These are phyloP conservation scores for Neopipo cinnamomea DNA, from an alignment of 2,113 vertebrate species.

Conservation along the genomic window DNA sequence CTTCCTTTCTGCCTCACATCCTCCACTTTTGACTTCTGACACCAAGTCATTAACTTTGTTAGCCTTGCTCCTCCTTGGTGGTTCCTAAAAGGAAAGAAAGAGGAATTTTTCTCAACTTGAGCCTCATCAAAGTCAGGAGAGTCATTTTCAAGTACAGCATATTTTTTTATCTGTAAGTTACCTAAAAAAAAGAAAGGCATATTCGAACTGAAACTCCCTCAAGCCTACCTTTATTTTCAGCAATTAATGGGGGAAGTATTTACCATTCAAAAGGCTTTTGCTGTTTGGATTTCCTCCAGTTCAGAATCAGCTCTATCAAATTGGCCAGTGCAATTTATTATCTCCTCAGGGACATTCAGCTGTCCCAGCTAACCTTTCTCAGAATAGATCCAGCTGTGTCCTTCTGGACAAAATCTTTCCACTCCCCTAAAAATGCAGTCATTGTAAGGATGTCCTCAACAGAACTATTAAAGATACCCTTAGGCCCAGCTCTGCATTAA, in stretches of 20 bases:
- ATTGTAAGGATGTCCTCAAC: constrained; percentile 16
- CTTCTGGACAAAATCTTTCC: constrained; percentile 52
- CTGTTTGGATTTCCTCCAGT: constrained; percentile 53
- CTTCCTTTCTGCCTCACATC: constrained; percentile 20
- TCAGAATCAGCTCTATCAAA: constrained; percentile 48
- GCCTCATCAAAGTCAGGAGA: constrained; percentile 21
- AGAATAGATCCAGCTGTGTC: constrained; percentile 66
- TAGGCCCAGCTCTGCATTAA: constrained; percentile 49
- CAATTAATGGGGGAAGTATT: constrained; percentile 36
- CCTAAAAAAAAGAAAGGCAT: neutral
- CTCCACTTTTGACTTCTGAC: neutral
- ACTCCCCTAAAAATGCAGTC: constrained; percentile 42
- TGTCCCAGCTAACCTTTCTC: constrained; percentile 61
- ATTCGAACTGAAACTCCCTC: neutral
- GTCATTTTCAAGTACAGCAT: constrained; percentile 13
- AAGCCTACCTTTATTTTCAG: constrained; percentile 50
- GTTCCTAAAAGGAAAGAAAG: neutral
- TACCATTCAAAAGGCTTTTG: constrained; percentile 33
- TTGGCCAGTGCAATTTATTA: constrained; percentile 56
- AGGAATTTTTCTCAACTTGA: neutral
- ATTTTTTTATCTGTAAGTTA: neutral
- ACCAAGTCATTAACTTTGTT: constrained; percentile 30
- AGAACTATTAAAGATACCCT: constrained; percentile 57
- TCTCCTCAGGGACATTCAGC: constrained; percentile 55
- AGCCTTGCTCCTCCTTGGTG: constrained; percentile 25